Base-by-base conservation (phyloP, 2,797 vertebrate genomes). In the Poecilia gillii region DNA sequence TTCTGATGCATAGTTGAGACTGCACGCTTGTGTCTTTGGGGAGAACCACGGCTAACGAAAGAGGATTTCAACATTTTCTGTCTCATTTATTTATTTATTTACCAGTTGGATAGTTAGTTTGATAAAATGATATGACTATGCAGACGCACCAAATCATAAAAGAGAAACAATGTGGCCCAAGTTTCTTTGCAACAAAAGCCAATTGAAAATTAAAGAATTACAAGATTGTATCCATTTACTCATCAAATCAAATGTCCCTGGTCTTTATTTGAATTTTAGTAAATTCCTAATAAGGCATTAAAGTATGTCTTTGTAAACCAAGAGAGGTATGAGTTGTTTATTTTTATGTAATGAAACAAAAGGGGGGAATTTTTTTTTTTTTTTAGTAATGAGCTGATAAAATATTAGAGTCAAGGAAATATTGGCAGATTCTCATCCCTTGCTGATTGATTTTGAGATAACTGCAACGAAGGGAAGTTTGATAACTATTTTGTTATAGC, bases 291-390 rank as follows among this genome's bases (percentile, higher is more conserved):
- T 18, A 14, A n/a, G 4, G n/a, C n/a, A 59, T 57, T 28, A 12
- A 62, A 33, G 6, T 66, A 66, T 39, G 7, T 20, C 8, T 18
- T 39, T 36, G 6, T 66, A 3, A 8, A 23, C 18, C 16, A 36
- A 66, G 28, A 57, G 0, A 16, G 51, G 51, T 53, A 25, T n/a
- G n/a, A 62, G 13, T 33, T 33, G 6, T 59, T 31, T 64, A n/a
- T 66, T 66, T 66, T 36, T 39, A 9, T 39, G 1, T 64, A 36
- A 33, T 31, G 12, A 28, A 13, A 31, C 12, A 14, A 59, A 13
- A 14, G 55, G n/a, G 4, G n/a, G 6, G 2, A 3, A 18, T 8
- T 3, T 4, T 2, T 0, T 1, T 6, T 5, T 6, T 5, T 18
- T 33, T 64, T 64, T 28, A 64, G 31, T 36, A 20, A 3, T 20